These are phyloP conservation scores for Aphrocallistes beatrix DNA, from an alignment of 37 sponge, comb jelly and placozoan genomes.

Conservation along the genomic window DNA sequence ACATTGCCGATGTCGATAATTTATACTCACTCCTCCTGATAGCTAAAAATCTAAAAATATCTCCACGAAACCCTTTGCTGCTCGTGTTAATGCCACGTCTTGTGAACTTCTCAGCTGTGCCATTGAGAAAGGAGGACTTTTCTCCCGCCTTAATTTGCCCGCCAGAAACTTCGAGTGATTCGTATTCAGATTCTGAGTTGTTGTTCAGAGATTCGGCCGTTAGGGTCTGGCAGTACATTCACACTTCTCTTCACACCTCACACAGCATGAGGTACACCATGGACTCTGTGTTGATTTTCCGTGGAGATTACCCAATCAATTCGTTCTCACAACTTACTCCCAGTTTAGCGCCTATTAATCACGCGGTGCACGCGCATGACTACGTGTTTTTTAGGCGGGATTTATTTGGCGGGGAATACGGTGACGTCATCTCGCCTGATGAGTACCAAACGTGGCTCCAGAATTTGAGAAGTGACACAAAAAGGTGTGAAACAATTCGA, in stretches of 20 bases:
- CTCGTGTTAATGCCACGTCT: not conserved
- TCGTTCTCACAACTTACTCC: not conserved
- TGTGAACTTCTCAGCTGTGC: not conserved
- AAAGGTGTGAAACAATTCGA: not conserved
- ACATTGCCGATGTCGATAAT: slow-evolving; percentile 1
- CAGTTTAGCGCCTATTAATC: not conserved
- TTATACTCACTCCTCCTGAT: not conserved
- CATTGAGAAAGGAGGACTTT: not conserved
- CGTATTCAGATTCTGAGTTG: not conserved
- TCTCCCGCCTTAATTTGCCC: not conserved
- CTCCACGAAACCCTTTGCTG: not conserved
- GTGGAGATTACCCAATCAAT: not conserved
- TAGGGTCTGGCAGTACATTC: not conserved
- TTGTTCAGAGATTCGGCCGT: not conserved
- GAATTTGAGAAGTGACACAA: not conserved
- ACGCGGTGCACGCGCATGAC: not conserved
- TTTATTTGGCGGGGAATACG: not conserved
- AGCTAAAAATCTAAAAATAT: not conserved
- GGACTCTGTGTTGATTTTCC: not conserved
- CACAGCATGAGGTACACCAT: not conserved
- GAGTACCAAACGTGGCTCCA: not conserved
- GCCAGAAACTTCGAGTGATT: not conserved
- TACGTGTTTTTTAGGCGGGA: not conserved
- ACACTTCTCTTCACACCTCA: not conserved
- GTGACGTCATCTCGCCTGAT: not conserved